Percentiles rank a stretch among this genome's conserved stretches.
Evolutionary conservation across 92 coral and sea anemone species (phyloP).

Genomic region (Virgularia gustaviana): DNA sequence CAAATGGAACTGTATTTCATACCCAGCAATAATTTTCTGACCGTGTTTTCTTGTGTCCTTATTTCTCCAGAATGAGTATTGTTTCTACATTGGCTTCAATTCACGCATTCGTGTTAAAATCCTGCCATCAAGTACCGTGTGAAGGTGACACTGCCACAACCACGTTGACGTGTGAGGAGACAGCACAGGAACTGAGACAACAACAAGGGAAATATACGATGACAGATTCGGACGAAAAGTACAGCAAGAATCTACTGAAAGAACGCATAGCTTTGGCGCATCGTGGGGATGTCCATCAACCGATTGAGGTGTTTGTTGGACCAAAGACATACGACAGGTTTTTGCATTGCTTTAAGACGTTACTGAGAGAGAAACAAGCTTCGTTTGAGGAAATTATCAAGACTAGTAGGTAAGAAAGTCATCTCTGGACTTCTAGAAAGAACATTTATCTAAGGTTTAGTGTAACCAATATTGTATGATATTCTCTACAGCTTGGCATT

Average conservation of each 20-base stretch:
- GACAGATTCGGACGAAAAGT: not conserved
- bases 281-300: constrained; percentile 45
- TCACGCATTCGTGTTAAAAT: constrained; percentile 85
- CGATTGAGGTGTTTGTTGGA: constrained; percentile 80
- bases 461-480: not conserved
- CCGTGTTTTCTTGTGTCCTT: too few species aligned
- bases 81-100: constrained; percentile 82
- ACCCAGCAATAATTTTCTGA: too few species aligned
- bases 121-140: constrained; percentile 97
- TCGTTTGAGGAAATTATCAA: constrained; percentile 66
- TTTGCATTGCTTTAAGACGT: constrained; percentile 91
- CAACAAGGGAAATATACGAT: constrained; percentile 17
- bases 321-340: constrained; percentile 87
- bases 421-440: not conserved
- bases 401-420: constrained; percentile 57
- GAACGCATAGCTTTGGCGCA: constrained; percentile 78
- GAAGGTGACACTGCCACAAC: constrained; percentile 62
- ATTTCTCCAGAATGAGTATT: constrained; percentile 61
- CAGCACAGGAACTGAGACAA: constrained; percentile 62
- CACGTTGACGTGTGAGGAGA: constrained; percentile 52
- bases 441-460: not conserved
- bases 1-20: too few species aligned
- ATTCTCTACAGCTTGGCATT: constrained; percentile 63
- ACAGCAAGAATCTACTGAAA: constrained; percentile 41
- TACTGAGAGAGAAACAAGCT: constrained; percentile 69